Evolutionary conservation across 2,797 vertebrate species (phyloP).

Genomic region (Carduelis carduelis): DNA sequence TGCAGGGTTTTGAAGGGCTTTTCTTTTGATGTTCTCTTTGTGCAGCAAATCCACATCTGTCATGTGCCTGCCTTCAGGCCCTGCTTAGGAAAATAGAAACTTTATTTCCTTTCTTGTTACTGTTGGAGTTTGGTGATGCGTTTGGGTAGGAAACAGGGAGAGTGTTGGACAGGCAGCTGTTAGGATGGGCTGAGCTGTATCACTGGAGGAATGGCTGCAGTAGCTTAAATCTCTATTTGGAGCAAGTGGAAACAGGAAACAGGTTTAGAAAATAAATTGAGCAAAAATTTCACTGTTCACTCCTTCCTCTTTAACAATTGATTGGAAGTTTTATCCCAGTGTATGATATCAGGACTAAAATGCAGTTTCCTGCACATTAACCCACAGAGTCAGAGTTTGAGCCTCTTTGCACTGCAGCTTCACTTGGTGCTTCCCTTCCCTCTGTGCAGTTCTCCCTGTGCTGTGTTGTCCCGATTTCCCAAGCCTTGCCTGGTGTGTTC

Average conservation of each 20-base stretch:
- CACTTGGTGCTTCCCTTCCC: background rate
- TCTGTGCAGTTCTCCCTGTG: background rate
- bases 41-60: background rate
- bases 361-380: rapidly evolving
- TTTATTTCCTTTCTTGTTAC: background rate
- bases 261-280: background rate
- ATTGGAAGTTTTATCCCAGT: background rate
- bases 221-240: background rate
- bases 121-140: background rate
- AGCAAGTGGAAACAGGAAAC: background rate
- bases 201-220: background rate
- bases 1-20: background rate
- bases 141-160: background rate
- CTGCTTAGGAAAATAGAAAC: background rate
- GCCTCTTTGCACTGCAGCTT: background rate
- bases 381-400: rapidly evolving
- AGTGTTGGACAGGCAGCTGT: background rate
- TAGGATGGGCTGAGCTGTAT: background rate
- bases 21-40: background rate
- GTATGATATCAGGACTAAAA: background rate
- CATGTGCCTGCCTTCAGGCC: background rate
- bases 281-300: background rate
- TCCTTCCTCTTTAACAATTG: background rate
- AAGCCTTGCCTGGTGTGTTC: background rate
- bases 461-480: background rate